Evolutionary conservation across 2,888 invertebrate species (phyloP).

Genomic region (Drepanosiphum platanoidis): DNA sequence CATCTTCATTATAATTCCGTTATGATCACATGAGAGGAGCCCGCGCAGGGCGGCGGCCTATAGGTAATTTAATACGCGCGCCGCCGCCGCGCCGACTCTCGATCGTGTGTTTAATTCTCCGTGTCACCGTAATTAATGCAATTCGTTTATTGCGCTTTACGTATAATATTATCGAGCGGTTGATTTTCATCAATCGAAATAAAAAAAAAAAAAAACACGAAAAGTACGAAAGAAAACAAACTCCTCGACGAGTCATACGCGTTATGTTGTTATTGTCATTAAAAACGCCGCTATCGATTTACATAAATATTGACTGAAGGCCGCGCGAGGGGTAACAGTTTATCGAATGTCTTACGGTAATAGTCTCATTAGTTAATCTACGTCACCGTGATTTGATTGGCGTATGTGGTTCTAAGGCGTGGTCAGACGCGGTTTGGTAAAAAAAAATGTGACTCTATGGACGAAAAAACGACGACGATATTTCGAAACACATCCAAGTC

Average conservation of each 20-base stretch:
- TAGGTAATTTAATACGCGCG: slow-evolving; percentile 6
- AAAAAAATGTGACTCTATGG: not conserved
- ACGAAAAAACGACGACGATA: not conserved
- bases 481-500: not conserved
- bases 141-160: not conserved
- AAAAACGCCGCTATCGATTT: not conserved
- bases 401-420: not conserved
- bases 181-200: not conserved
- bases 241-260: not conserved
- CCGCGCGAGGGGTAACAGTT: not conserved
- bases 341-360: not conserved
- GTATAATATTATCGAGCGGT: not conserved
- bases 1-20: slow-evolving; percentile 34
- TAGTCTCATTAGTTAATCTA: not conserved
- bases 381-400: not conserved
- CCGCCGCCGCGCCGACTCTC: not conserved
- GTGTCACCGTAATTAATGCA: not conserved
- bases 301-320: slow-evolving; percentile 26
- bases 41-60: not conserved
- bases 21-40: slow-evolving; percentile 6
- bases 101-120: not conserved
- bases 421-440: not conserved
- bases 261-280: not conserved
- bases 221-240: not conserved
- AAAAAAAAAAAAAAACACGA: not conserved